Conservation (phyloP, 2,797 vertebrate genomes). For the Phoxinus dragarum region DNA sequence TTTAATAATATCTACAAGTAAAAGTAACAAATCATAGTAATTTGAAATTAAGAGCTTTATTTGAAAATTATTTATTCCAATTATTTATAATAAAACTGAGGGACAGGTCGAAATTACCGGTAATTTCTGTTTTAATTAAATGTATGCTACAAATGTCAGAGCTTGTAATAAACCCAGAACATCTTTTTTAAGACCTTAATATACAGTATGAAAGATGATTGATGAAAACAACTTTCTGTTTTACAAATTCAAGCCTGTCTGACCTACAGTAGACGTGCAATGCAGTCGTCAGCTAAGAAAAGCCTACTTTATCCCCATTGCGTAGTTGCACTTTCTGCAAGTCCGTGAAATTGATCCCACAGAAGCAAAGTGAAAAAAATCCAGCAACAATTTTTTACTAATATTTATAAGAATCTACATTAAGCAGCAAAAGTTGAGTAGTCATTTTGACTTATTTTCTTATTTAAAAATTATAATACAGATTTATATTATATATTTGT, state of each 20-base stretch:
- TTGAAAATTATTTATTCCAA: neutral
- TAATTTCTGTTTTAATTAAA: neutral
- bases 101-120: neutral
- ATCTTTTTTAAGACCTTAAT: neutral
- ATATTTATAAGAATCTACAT: conserved; percentile 62
- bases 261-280: conserved; percentile 4
- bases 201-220: neutral
- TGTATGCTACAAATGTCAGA: neutral
- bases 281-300: conserved; percentile 14
- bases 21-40: neutral
- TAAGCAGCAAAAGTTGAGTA: conserved; percentile 66
- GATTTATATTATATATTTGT: conserved; percentile 40
- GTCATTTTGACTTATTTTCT: conserved; percentile 69
- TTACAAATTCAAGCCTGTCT: conserved; percentile 12
- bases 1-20: neutral
- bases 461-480: conserved; percentile 57
- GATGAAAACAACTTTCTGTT: conserved; percentile 7
- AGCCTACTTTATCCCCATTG: conserved; percentile 23
- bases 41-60: neutral
- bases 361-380: conserved; percentile 58
- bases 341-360: conserved; percentile 38
- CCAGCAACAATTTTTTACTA: conserved; percentile 57
- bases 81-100: neutral
- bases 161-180: neutral
- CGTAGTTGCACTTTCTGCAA: conserved; percentile 20